Evolutionary conservation across 2,797 vertebrate genomes (phyloP).

Genomic region (Hypotaenidia okinawae): DNA sequence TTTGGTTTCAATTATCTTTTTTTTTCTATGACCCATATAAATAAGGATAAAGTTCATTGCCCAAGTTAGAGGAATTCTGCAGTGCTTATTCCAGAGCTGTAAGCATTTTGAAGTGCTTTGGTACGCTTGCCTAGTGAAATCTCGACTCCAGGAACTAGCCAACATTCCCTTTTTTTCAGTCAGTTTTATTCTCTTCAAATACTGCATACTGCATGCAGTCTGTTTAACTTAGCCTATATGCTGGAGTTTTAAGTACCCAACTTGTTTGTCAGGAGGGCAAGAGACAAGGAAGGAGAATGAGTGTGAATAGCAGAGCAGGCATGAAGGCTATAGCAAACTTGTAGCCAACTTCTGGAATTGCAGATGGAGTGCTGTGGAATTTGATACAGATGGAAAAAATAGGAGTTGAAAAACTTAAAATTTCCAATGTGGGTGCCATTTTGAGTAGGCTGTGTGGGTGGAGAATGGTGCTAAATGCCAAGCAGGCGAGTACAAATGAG

Average conservation of each 20-base stretch:
- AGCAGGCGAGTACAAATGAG: conserved; percentile 4
- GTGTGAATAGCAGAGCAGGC: not conserved
- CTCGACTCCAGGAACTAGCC: not conserved
- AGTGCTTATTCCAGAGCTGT: not conserved
- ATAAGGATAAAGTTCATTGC: not conserved
- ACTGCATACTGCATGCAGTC: not conserved
- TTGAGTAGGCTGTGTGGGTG: conserved; percentile 50
- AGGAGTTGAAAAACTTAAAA: not conserved
- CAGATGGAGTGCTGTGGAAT: conserved; percentile 55
- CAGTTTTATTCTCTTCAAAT: not conserved
- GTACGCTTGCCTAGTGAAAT: not conserved
- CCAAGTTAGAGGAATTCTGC: not conserved
- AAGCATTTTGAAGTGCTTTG: not conserved
- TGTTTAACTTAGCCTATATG: not conserved
- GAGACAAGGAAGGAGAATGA: not conserved
- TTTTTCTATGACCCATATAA: not conserved
- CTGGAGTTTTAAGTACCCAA: not conserved
- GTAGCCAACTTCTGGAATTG: conserved; percentile 28
- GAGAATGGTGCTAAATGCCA: conserved; percentile 47
- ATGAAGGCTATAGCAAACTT: not conserved
- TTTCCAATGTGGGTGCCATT: conserved; percentile 63
- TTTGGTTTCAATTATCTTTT: not conserved
- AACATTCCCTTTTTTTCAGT: not conserved
- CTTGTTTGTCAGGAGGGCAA: not conserved
- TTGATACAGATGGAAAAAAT: conserved; percentile 62